Conservation (phyloP, 2,888 invertebrate genomes). For the Euplexia lucipara region DNA sequence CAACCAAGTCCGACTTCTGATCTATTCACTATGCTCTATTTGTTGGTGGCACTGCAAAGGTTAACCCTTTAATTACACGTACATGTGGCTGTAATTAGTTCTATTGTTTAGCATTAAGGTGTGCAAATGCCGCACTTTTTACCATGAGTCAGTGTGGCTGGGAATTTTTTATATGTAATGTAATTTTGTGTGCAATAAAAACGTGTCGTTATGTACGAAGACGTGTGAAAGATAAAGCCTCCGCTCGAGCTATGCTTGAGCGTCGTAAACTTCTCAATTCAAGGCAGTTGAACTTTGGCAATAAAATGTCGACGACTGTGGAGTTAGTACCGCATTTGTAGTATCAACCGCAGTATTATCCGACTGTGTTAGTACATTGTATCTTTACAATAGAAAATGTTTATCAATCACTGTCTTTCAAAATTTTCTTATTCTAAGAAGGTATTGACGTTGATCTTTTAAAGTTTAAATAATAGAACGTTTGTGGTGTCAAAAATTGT, state of each 20-base stretch:
- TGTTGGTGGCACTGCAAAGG: slow-evolving; percentile 40
- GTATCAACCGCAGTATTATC: slow-evolving; percentile 34
- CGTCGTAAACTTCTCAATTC: slow-evolving; percentile 62
- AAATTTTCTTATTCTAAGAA: slow-evolving; percentile 5
- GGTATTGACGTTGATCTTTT: background rate
- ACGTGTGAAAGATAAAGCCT: slow-evolving; percentile 60
- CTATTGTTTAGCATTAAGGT: slow-evolving; percentile 35
- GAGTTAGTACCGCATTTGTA: slow-evolving; percentile 35
- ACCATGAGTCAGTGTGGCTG: slow-evolving; percentile 13
- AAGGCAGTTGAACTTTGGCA: slow-evolving; percentile 60
- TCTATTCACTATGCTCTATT: slow-evolving; percentile 77
- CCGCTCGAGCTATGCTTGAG: slow-evolving; percentile 40
- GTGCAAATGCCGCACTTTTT: slow-evolving; percentile 24
- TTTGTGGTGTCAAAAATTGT: background rate
- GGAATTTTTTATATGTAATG: slow-evolving; percentile 44
- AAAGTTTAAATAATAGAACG: background rate
- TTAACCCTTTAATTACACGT: slow-evolving; percentile 51
- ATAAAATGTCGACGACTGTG: slow-evolving; percentile 56
- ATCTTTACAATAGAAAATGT: slow-evolving; percentile 30
- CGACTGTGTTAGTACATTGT: slow-evolving; percentile 24
- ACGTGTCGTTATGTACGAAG: slow-evolving; percentile 52
- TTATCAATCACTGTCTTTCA: slow-evolving; percentile 11
- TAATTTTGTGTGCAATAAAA: slow-evolving; percentile 55
- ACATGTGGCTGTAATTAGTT: slow-evolving; percentile 42
- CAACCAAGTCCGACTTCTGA: slow-evolving; percentile 76